Base-by-base conservation (phyloP, 1,140 invertebrate species). In the Ceratosolen fusciceps region DNA sequence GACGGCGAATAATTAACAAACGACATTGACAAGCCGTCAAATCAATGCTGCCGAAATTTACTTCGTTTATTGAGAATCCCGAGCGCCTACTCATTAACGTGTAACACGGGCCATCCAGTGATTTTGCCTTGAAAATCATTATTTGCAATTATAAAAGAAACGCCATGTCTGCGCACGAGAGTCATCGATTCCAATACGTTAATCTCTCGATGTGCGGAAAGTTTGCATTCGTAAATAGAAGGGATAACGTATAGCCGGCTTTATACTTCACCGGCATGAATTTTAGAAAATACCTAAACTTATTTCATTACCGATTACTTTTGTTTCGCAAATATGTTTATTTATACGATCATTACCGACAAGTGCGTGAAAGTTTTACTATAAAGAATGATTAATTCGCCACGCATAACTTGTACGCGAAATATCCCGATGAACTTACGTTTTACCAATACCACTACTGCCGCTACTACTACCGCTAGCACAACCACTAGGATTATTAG, bases 301-400 rank as follows among this genome's bases (percentile, higher is more conserved):
- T 58, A 58, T 58, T 58, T 29, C 19, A 60, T 60, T 31, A 60
- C 56, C 0, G 31, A 2, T 16, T 60, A 10, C 26, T 60, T 60
- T 60, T 14, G 58, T 60, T 31, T 60, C 12, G 10, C 5, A 39
- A 39, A n/a, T n/a, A n/a, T n/a, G n/a, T n/a, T n/a, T 67, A 67
- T 67, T 67, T 39, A 39, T 43, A 47, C 16, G n/a, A 26, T 29
- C 26, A 70, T 47, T 43, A 70, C 39, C 47, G 21, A 47, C 43
- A 70, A 70, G 39, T 12, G 29, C 19, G 47, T 70, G 24, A 70
- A 70, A 70, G 26, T 70, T 70, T 47, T 26, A 43, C 39, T 49
- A 70, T 47, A 47, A 43, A 49, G 67, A 70, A 70, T 70, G 39
- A 70, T 70, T 70, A 70, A 70, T 47, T 70, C 26, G 8, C 43